A percentile compares a stretch with the other conserved stretches of the same genome.
Evolutionary conservation across 2,888 invertebrate species (phyloP).

Genomic region (Strigamia maritima): DNA sequence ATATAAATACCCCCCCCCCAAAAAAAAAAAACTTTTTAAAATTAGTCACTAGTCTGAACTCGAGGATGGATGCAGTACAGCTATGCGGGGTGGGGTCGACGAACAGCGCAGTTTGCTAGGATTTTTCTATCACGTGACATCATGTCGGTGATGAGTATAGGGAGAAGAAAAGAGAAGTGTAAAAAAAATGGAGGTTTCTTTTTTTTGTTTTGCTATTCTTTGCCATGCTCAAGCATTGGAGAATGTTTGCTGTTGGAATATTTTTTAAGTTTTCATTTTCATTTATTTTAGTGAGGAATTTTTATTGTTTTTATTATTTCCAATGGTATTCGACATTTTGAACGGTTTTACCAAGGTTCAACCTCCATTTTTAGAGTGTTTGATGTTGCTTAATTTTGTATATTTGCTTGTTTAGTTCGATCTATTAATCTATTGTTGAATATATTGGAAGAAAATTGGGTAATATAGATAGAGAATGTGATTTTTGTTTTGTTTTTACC

Average conservation of each 20-base stretch:
- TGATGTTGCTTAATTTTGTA: neutral
- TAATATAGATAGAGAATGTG: neutral
- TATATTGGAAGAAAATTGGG: neutral
- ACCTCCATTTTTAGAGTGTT: slow-evolving; percentile 1
- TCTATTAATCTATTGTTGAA: neutral
- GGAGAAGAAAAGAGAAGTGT: neutral
- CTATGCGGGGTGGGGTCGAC: slow-evolving; percentile 24
- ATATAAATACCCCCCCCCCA: neutral
- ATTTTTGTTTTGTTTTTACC: neutral
- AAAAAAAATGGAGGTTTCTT: neutral
- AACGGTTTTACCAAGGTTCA: neutral
- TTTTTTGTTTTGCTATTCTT: neutral
- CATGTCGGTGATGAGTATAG: slow-evolving; percentile 18
- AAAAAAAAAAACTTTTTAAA: neutral
- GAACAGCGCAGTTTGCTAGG: slow-evolving; percentile 13
- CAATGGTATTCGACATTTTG: neutral
- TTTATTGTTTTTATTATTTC: neutral
- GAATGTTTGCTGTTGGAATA: neutral
- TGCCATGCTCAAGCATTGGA: neutral
- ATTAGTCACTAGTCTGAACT: slow-evolving; percentile 8
- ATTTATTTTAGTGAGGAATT: neutral
- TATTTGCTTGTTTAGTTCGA: no score
- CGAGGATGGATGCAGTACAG: neutral
- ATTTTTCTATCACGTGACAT: slow-evolving; percentile 24
- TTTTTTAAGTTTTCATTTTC: neutral